These are phyloP conservation scores for Epinotia nisella DNA, from an alignment of 2,888 invertebrate species.

Conservation along the genomic window DNA sequence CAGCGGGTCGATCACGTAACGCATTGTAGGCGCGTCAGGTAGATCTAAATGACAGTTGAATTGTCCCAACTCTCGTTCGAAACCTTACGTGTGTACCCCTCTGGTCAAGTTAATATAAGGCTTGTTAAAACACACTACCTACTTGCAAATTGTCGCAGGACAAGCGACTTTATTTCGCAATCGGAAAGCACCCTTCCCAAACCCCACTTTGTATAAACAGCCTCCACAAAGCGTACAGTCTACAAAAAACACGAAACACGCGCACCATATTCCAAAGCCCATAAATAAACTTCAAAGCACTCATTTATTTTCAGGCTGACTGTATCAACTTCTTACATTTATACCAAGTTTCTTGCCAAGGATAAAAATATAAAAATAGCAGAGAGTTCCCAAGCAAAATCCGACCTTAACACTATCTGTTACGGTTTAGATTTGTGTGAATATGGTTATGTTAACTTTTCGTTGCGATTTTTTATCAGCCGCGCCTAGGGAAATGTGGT, in stretches of 20 bases:
- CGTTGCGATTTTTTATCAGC: constrained; percentile 31
- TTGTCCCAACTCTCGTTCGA: no score
- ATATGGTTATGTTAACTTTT: constrained; percentile 8
- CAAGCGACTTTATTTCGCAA: neutral
- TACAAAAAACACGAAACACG: constrained; percentile 28
- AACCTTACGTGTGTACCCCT: no score
- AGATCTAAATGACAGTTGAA: no score
- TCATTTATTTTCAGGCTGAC: constrained; percentile 39
- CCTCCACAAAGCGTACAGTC: constrained; percentile 21
- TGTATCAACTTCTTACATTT: constrained; percentile 43
- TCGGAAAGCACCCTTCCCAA: constrained; percentile 6
- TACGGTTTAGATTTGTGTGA: neutral
- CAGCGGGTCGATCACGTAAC: no score
- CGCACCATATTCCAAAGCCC: constrained; percentile 26
- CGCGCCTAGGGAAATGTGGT: constrained; percentile 43
- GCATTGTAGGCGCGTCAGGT: no score
- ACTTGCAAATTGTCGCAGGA: no score
- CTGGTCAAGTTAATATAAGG: no score
- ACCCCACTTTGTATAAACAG: neutral
- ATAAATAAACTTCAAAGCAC: constrained; percentile 44
- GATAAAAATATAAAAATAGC: constrained; percentile 40
- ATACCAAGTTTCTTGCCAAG: constrained; percentile 32
- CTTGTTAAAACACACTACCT: no score
- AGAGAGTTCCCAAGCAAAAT: neutral
- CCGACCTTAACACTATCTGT: neutral